Percentiles rank a stretch among this genome's conserved stretches.
These are phyloP conservation scores for Philopotamus ludificatus DNA, from an alignment of 1,140 invertebrate genomes.

Conservation along the genomic window DNA sequence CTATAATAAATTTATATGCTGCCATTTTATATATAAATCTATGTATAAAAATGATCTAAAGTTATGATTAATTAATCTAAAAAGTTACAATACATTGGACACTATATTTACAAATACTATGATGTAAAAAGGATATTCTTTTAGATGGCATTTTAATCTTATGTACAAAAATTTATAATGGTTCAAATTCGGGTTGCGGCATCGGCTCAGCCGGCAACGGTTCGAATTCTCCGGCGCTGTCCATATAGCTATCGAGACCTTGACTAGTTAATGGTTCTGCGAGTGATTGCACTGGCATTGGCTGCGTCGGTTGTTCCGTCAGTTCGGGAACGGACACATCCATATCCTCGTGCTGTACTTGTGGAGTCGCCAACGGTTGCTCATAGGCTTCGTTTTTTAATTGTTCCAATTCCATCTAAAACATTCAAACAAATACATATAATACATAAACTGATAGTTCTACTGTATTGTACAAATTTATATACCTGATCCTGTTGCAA, in stretches of 20 bases:
- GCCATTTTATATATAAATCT: no score
- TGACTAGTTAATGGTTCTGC: constrained; percentile 1
- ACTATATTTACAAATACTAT: no score
- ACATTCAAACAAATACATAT: constrained; percentile 5
- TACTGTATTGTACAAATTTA: constrained; percentile 1
- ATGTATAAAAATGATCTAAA: not conserved
- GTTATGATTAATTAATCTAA: no score
- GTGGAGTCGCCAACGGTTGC: constrained; percentile 51
- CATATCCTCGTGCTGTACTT: constrained; percentile 43
- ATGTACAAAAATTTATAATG: constrained; percentile 49
- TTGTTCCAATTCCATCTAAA: constrained; percentile 50
- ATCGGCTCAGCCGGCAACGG: constrained; percentile 53
- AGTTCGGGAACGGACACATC: constrained; percentile 10
- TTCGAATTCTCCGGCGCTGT: constrained; percentile 52
- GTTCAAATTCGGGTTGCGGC: constrained; percentile 55
- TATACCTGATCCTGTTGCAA: constrained; percentile 51
- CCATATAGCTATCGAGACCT: constrained; percentile 40
- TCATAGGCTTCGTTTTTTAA: constrained; percentile 49
- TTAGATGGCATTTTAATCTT: no score
- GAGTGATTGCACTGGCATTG: not conserved
- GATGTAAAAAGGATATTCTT: constrained; percentile 1
- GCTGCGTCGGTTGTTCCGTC: not conserved
- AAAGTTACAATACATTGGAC: no score
- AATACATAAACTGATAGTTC: constrained; percentile 4
- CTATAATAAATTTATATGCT: no score